Conservation (phyloP, 2,888 invertebrate species). For the Pyrrhia umbra region DNA sequence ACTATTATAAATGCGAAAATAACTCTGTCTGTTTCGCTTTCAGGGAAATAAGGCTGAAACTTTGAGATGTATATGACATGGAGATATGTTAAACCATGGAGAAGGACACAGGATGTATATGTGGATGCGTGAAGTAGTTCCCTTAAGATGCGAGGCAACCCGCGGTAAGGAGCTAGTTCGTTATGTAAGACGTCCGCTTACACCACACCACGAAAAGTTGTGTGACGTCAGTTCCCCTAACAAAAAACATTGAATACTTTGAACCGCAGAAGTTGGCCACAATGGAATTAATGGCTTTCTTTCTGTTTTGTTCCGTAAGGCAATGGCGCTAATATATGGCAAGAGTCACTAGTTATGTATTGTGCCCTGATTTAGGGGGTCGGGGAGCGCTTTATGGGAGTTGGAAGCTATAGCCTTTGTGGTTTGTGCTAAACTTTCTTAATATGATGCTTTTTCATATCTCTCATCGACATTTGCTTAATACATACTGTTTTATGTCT, state of each 20-base stretch:
- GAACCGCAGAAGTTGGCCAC: conserved; percentile 57
- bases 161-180: too few species aligned
- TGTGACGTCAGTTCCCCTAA: conserved; percentile 55
- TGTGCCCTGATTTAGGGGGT: conserved; percentile 47
- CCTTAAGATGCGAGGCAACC: background rate
- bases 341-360: conserved; percentile 33
- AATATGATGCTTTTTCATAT: conserved; percentile 7
- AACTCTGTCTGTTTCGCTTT: too few species aligned
- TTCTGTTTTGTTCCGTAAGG: conserved; percentile 56
- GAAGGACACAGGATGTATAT: too few species aligned
- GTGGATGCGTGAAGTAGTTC: too few species aligned
- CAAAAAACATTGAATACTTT: conserved; percentile 61
- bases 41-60: too few species aligned
- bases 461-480: conserved; percentile 17
- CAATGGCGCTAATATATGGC: conserved; percentile 53
- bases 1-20: too few species aligned
- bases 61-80: too few species aligned
- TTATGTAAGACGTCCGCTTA: conserved; percentile 17
- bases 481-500: background rate
- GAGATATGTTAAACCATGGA: too few species aligned
- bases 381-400: conserved; percentile 39
- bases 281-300: conserved; percentile 61
- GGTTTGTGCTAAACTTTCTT: conserved; percentile 31
- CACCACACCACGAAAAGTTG: conserved; percentile 55
- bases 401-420: conserved; percentile 32